Conservation (phyloP, 1,140 invertebrate species). For the Chironomus striatipennis region DNA sequence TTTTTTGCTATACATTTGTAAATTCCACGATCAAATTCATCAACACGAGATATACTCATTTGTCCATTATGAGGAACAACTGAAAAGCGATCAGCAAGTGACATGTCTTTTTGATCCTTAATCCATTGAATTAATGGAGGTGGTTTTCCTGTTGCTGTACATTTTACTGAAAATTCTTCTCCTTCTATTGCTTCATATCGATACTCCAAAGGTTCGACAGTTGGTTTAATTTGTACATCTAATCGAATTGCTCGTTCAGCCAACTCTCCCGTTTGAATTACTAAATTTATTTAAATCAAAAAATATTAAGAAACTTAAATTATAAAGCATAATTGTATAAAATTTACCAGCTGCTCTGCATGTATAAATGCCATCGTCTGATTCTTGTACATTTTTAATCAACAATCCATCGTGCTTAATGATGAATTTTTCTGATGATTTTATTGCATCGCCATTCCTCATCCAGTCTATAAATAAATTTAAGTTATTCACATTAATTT, state of each 20-base stretch:
- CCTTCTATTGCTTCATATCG: conserved; percentile 65
- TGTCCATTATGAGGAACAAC: conserved; percentile 60
- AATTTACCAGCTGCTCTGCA: conserved; percentile 57
- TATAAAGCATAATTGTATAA: too few species aligned
- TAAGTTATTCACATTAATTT: too few species aligned
- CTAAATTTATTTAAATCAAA: conserved; percentile 39
- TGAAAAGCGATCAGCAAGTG: conserved; percentile 57
- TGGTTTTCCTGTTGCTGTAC: conserved; percentile 73
- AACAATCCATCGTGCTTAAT: conserved; percentile 65
- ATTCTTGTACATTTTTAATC: conserved; percentile 67
- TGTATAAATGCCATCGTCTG: conserved; percentile 76
- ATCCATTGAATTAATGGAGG: conserved; percentile 74
- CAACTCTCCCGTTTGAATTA: conserved; percentile 67
- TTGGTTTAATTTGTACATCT: conserved; percentile 71
- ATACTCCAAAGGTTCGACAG: conserved; percentile 49
- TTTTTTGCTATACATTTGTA: conserved; percentile 80
- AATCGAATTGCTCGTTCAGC: conserved; percentile 64
- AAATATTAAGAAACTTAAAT: too few species aligned
- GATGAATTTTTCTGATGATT: conserved; percentile 58
- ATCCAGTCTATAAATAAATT: conserved; percentile 61
- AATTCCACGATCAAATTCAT: conserved; percentile 64
- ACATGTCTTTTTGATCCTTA: conserved; percentile 58
- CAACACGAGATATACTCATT: conserved; percentile 65
- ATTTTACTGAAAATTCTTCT: conserved; percentile 60
- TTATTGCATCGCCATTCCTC: conserved; percentile 59